Base-by-base conservation (phyloP, 2,113 vertebrate species). In the Ptyas mucosa region DNA sequence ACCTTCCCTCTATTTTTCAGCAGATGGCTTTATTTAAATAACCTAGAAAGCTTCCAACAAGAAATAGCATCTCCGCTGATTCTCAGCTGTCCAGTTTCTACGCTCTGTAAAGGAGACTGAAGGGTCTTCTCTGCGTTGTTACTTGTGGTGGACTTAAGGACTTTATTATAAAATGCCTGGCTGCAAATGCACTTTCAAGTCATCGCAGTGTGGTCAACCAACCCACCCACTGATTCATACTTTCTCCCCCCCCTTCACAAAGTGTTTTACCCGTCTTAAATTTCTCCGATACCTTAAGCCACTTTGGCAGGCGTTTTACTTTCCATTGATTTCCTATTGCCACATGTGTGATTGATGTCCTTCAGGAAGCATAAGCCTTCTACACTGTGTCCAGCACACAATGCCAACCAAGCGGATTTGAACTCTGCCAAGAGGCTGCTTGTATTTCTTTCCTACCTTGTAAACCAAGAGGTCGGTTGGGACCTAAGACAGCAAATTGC, bases 401-500 rank as follows among this genome's bases (percentile, higher is more conserved):
- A 89, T 57, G 43, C 52, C 43, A 89, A 34, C 53, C 87, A 85
- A 52, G 8, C 6, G 3, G 24, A 46, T 87, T 86, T 86, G 90
- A 91, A 93, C 90, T 21, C 87, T 55, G 87, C 46, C 90, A 85
- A 49, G 69, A 64, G 49, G 34, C 24, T 89, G 69, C 87, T 54
- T 54, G 87, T 87, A 93, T 93, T 64, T 64, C 92, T 87, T 87
- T 26, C 21, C 92, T 29, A 81, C 52, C 88, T 91, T 53, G n/a
- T 86, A 91, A 89, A 89, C n/a, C 39, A 89, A 91, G 64, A 58
- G 24, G 87, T 91, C 55, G 54, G 69, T 75, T 52, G 88, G 92
- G 92, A 86, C 69, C 34, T 23, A 85, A 61, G 69, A 61, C 34
- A 90, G 92, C 87, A 91, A 93, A 93, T 91, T 89, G 61, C 24